Percentiles rank a stretch among this genome's conserved stretches.
Conservation (phyloP, 2,888 invertebrate species). For the Dryomyza anilis region DNA sequence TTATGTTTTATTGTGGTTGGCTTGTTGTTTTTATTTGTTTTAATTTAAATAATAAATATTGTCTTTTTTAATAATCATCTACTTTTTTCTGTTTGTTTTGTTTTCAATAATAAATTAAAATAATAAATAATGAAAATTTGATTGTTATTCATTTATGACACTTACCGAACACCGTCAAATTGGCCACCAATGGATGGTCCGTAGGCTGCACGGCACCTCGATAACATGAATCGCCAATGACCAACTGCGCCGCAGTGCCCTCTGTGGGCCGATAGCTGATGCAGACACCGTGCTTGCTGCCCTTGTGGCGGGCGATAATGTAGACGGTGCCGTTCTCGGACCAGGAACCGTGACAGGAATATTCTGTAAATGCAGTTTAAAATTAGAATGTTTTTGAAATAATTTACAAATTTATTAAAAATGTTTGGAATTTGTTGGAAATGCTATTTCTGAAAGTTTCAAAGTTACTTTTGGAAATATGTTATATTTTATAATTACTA, state of each 20-base stretch:
- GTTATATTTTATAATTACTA: too few species aligned
- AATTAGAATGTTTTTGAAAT: neutral
- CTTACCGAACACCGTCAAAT: conserved; percentile 59
- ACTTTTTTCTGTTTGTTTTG: too few species aligned
- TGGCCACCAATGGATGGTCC: conserved; percentile 60
- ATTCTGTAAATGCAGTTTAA: conserved; percentile 73
- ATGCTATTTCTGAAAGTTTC: neutral
- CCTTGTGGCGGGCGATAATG: conserved; percentile 68
- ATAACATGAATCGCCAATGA: conserved; percentile 61
- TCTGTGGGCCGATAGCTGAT: conserved; percentile 59
- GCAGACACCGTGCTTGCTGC: conserved; percentile 60
- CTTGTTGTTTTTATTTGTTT: too few species aligned
- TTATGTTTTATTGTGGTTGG: too few species aligned
- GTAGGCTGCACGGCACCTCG: conserved; percentile 58
- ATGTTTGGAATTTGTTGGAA: conserved; percentile 8
- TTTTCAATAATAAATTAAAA: too few species aligned
- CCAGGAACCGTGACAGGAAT: conserved; percentile 90
- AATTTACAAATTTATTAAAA: neutral
- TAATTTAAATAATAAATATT: too few species aligned
- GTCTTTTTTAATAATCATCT: too few species aligned
- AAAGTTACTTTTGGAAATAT: neutral
- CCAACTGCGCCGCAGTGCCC: conserved; percentile 55
- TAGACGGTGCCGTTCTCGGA: conserved; percentile 85
- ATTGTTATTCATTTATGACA: too few species aligned
- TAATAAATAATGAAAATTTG: too few species aligned